phyloP scores from a whole-genome alignment of 2,113 vertebrate genomes.

The Hylia prasina region DNA sequence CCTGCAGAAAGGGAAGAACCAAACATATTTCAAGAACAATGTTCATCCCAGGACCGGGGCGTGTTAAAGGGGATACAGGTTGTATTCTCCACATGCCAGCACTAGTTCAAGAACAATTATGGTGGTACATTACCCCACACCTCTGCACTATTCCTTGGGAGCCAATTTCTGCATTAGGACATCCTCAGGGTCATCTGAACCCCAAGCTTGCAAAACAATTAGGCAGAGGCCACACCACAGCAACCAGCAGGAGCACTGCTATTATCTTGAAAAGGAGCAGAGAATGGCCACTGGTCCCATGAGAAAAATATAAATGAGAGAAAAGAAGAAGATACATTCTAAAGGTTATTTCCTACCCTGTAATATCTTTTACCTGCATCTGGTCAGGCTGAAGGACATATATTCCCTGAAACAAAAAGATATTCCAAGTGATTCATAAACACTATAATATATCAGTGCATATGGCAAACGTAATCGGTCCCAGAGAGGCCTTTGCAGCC shows the following conservation, averaged over 20 bases:
- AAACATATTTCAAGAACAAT: neutral
- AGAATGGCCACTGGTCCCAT: neutral
- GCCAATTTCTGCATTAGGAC: neutral
- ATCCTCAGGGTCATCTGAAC: neutral
- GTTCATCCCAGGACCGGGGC: neutral
- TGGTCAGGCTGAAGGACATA: conserved; percentile 91
- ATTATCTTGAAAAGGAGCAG: neutral
- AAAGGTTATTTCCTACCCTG: neutral
- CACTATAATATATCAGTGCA: neutral
- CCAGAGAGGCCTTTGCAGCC: neutral
- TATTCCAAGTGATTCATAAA: conserved; percentile 36
- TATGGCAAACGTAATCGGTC: neutral
- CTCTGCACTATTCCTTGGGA: neutral
- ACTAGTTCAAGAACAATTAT: neutral
- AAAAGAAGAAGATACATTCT: neutral
- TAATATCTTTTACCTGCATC: conserved; percentile 84
- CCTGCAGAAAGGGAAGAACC: neutral
- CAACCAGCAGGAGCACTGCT: neutral
- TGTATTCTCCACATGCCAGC: neutral
- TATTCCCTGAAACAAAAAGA: conserved; percentile 78
- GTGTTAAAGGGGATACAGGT: neutral
- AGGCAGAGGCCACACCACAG: neutral
- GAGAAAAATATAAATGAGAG: neutral
- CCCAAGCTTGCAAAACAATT: neutral
- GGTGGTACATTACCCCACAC: neutral